Evolutionary conservation across 2,113 vertebrate genomes (phyloP), one percentile per base, ranked within the genome.

Genomic region (Myocastor coypus): DNA sequence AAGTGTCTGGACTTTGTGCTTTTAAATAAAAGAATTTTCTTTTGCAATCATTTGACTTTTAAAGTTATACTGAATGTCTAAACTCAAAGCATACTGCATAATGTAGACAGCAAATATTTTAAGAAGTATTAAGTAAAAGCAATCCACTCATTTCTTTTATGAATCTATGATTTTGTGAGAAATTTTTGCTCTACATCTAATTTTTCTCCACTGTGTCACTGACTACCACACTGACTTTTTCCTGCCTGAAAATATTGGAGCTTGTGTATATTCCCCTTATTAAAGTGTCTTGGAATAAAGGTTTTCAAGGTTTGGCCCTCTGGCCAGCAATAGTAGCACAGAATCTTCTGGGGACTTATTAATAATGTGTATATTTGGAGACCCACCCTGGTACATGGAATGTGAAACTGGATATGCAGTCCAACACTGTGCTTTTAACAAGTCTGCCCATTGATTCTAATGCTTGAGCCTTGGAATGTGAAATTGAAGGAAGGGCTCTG

Each of bases 21-120:
- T 97, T 96, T 75, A 98, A 95, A 97, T 98, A 46, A 46, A 71
- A 34, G 93, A 97, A 94, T 89, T 94, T n/a, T n/a, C n/a, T n/a
- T n/a, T n/a, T 71, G 46, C 69, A 86, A 91, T 97, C 97, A 98
- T 97, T 98, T 97, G 96, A 95, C 97, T 98, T 98, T 87, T 89
- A 89, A 82, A 94, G 94, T 88, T 93, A 93, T 85, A 97, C 97
- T 91, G 50, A 94, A 85, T 95, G 55, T 46, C 77, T 97, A 85
- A 95, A 96, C 92, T 92, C 82, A 91, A 97, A 95, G 94, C 97
- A 97, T 46, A 75, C 83, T 40, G 0, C 75, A 96, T 89, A 94
- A 92, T 87, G 42, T 26, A 97, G 66, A 88, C 10, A 97, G 86
- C 24, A 94, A 96, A 37, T 92, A 82, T 89, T 95, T 97, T 87